Evolutionary conservation across 2,113 vertebrate species (phyloP).

Genomic region (Phalacrocorax pelagicus): DNA sequence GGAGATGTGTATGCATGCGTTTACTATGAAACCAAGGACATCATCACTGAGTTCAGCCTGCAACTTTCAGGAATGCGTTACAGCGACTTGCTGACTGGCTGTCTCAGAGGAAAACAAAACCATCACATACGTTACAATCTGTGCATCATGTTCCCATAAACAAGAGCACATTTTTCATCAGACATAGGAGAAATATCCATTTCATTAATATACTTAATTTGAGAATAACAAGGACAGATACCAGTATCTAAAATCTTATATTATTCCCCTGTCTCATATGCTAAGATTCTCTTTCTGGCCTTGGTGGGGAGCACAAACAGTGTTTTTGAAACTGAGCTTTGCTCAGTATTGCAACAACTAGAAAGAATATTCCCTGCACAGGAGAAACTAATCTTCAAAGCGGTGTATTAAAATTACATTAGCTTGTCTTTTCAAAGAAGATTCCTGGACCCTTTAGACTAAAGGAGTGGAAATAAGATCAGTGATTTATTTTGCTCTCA

Average conservation of each 20-base stretch:
- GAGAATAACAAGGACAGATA: background rate
- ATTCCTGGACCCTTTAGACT: background rate
- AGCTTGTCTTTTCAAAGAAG: background rate
- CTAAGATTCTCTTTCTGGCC: background rate
- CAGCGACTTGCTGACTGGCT: background rate
- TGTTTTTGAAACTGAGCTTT: background rate
- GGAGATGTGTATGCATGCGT: background rate
- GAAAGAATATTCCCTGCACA: background rate
- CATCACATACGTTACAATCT: background rate
- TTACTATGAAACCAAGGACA: background rate
- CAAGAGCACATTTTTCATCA: background rate
- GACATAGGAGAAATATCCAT: background rate
- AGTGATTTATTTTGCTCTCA: background rate
- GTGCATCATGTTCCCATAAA: accelerated
- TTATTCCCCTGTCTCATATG: background rate
- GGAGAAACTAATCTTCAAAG: background rate
- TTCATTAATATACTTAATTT: background rate
- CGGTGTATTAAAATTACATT: background rate
- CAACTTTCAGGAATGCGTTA: background rate
- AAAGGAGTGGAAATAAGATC: background rate
- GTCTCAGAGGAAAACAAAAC: background rate
- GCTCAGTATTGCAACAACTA: background rate
- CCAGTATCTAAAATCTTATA: background rate
- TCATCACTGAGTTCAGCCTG: background rate
- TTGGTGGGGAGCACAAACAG: background rate